Conservation (phyloP, 2,113 vertebrate genomes). For the Empidonax alnorum region DNA sequence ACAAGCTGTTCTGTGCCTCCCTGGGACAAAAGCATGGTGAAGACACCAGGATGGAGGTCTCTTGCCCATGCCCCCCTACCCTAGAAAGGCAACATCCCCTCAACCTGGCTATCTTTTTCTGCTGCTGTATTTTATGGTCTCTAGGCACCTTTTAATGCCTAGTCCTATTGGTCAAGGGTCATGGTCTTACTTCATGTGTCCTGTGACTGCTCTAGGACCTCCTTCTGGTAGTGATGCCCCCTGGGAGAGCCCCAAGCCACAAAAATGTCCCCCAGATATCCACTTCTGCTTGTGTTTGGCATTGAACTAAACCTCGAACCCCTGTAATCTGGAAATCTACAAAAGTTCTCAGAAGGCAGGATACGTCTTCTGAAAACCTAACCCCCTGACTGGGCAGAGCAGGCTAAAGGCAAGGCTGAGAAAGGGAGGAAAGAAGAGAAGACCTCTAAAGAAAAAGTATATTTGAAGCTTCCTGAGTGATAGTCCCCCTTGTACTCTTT, state of each 20-base stretch:
- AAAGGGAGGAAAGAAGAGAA: neutral
- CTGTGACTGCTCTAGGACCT: neutral
- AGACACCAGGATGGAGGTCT: neutral
- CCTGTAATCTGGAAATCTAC: neutral
- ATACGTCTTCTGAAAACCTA: neutral
- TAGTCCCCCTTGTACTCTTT: neutral
- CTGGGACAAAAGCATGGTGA: neutral
- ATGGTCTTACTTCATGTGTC: neutral
- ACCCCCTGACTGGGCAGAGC: neutral
- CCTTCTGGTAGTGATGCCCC: fast-evolving
- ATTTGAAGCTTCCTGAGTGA: neutral
- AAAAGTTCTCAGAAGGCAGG: neutral
- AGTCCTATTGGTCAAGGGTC: neutral
- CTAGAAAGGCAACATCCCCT: neutral
- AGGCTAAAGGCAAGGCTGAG: neutral
- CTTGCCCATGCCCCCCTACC: no score
- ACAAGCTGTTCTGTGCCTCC: neutral
- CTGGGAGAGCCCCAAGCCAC: neutral
- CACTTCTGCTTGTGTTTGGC: neutral
- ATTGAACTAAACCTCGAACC: neutral
- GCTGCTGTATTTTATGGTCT: neutral
- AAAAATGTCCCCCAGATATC: neutral
- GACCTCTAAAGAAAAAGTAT: neutral
- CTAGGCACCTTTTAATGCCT: neutral
- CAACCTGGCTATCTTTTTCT: fast-evolving